Base-by-base conservation (phyloP, 2,113 vertebrate genomes). In the Tenebrosternarchus preto region DNA sequence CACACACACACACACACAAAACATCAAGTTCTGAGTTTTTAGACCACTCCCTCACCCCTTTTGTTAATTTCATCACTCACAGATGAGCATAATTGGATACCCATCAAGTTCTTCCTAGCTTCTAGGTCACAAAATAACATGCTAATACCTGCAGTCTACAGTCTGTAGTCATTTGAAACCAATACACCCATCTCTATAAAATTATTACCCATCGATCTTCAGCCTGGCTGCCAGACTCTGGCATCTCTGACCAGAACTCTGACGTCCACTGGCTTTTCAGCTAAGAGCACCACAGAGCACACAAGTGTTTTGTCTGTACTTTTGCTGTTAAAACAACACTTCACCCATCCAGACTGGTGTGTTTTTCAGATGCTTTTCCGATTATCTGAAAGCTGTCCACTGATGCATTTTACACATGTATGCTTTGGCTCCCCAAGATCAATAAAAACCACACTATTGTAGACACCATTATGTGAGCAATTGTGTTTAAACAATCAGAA, bases 201-300 rank as follows among this genome's bases (percentile, higher is more conserved):
- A 64, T 69, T 43, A 78, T 78, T 78, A 60, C 55, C 43, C 55
- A 70, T 78, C 20, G 53, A 78, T 70, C 46, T 60, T 31, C 60
- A 61, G 27, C 72, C 31, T 22, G 31, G 16, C 11, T n/a, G 64
- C 4, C 20, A 39, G 9, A 25, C 33, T 16, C 31, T 2, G 15
- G 7, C 46, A 11, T n/a, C 33, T 70, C 36, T 59, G 25, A 57
- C 56, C 20, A 46, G 60, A 22, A 69, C 15, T 29, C 63, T 68
- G 27, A 56, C 2, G 29, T 57, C 66, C 66, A 19, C n/a, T 39
- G 33, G 20, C 19, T 68, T 15, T 31, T 33, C 29, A 68, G 64
- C 15, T 20, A 68, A 24, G 12, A 24, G 29, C 33, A 4, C 39
- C 11, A 7, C 17, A 27, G 56, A 12, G 25, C 70, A 66, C 8